A percentile compares a stretch with the other conserved stretches of the same genome.
Conservation (phyloP, 2,797 vertebrate genomes). For the Lithobates sylvaticus region DNA sequence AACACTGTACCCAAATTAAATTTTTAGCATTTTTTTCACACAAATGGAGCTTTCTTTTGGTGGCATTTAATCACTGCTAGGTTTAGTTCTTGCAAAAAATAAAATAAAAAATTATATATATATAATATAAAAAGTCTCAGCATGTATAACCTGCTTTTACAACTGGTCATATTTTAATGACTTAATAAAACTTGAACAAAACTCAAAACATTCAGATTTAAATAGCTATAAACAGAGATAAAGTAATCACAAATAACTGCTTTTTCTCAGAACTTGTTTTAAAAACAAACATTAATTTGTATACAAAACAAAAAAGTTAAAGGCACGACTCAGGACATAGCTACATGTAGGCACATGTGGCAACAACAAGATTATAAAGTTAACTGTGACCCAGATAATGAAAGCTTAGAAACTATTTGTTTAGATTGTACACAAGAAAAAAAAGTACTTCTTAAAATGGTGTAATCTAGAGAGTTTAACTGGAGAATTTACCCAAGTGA, state of each 20-base stretch:
- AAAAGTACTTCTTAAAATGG: constrained; percentile 6
- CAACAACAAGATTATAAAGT: background rate
- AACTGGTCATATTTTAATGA: too few relatives aligned
- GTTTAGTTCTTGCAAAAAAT: too few relatives aligned
- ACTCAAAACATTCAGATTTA: background rate
- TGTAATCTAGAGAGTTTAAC: too few relatives aligned
- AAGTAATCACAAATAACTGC: constrained; percentile 17
- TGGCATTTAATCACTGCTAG: too few relatives aligned
- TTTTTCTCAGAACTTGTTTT: constrained; percentile 8
- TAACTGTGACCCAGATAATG: constrained; percentile 40
- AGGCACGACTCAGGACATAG: constrained; percentile 6
- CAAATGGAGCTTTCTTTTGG: too few relatives aligned
- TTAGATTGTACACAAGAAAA: constrained; percentile 39
- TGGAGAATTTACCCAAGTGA: background rate
- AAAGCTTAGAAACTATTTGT: constrained; percentile 14
- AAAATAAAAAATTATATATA: too few relatives aligned
- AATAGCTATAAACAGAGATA: background rate
- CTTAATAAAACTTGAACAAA: background rate
- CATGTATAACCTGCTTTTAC: too few relatives aligned
- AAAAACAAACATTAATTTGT: constrained; percentile 39
- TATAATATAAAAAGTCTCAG: too few relatives aligned
- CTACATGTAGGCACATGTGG: constrained; percentile 13
- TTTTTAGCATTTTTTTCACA: too few relatives aligned
- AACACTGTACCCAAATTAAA: too few relatives aligned
- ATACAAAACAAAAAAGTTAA: constrained; percentile 39